Conservation (phyloP, 92 coral and sea anemone genomes). For the Umimayanthus kanabou region DNA sequence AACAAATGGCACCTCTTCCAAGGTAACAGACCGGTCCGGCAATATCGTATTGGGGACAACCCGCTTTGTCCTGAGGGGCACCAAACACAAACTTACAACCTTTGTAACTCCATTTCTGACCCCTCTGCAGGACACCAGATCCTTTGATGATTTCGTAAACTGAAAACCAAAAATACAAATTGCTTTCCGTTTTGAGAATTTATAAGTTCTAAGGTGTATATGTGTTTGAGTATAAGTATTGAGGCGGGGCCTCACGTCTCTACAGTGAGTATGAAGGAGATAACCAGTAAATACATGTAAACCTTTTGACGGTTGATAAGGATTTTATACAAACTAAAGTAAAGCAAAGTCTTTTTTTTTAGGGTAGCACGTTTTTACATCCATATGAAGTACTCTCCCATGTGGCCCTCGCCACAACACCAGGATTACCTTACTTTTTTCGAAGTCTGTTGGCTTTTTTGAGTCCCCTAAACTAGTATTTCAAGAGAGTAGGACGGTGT, state of each 20-base stretch:
- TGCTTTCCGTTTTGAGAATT: background rate
- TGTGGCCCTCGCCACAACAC: too few species aligned
- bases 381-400: too few species aligned
- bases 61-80: background rate
- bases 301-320: too few species aligned
- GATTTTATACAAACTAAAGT: too few species aligned
- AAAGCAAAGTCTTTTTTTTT: too few species aligned
- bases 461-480: too few species aligned
- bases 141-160: slow-evolving; percentile 7
- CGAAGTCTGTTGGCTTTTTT: too few species aligned
- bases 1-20: background rate
- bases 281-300: too few species aligned
- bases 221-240: background rate
- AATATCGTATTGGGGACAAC: background rate
- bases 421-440: too few species aligned
- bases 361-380: too few species aligned
- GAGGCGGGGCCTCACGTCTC: background rate
- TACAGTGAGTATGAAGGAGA: too few species aligned
- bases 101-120: background rate
- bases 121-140: background rate
- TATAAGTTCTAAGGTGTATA: background rate
- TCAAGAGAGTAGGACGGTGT: too few species aligned
- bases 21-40: slow-evolving; percentile 8
- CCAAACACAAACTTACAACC: slow-evolving; percentile 2
- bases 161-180: background rate